These are phyloP conservation scores for Eristalis intricaria DNA, from an alignment of 2,888 invertebrate species.

Conservation along the genomic window DNA sequence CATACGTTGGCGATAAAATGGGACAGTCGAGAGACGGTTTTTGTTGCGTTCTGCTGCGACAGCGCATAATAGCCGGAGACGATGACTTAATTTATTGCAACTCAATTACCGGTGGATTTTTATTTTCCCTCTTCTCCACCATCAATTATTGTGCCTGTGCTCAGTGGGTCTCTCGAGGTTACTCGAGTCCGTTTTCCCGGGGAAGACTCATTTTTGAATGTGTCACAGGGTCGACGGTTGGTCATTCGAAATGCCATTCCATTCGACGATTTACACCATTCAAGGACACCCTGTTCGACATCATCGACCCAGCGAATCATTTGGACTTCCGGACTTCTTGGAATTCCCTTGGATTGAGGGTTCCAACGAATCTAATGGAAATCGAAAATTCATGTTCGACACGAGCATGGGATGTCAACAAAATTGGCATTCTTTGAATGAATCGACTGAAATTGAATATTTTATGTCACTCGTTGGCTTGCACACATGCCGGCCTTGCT, in stretches of 20 bases:
- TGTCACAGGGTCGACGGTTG: background rate
- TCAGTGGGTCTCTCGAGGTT: background rate
- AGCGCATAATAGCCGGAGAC: background rate
- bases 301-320: background rate
- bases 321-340: background rate
- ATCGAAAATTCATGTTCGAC: background rate
- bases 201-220: background rate
- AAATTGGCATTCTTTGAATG: background rate
- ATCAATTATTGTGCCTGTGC: background rate
- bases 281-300: background rate
- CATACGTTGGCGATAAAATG: conserved; percentile 15
- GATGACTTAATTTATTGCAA: conserved; percentile 40
- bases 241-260: background rate
- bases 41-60: background rate
- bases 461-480: background rate
- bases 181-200: background rate
- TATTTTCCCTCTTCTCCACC: background rate
- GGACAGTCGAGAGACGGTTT: conserved; percentile 28
- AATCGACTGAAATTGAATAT: background rate
- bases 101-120: conserved; percentile 17
- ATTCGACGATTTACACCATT: too few relatives aligned
- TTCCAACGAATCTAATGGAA: background rate
- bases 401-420: background rate
- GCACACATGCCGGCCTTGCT: background rate
- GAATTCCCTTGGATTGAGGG: background rate